phyloP scores from a whole-genome alignment of 2,113 vertebrate genomes.

The Myotis lucifugus region DNA sequence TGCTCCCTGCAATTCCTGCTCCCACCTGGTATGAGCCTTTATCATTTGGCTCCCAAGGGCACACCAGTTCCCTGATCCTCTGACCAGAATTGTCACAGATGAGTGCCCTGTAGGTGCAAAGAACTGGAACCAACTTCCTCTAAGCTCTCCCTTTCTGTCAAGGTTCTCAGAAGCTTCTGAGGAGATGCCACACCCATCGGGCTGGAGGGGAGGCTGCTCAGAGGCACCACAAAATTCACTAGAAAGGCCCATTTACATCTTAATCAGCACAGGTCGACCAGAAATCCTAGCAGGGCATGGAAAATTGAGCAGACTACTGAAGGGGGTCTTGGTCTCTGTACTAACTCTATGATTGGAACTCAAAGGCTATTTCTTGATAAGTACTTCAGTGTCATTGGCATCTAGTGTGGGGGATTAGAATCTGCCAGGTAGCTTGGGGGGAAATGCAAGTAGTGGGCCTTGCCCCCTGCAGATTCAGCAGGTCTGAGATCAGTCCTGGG shows the following conservation, averaged over 20 bases:
- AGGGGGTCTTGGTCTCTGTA: not conserved
- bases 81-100: not conserved
- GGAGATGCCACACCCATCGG: not conserved
- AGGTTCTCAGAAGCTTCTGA: not conserved
- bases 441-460: not conserved
- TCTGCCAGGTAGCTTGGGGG: not conserved
- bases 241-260: not conserved
- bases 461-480: not conserved
- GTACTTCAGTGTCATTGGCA: not conserved
- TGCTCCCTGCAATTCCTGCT: not conserved
- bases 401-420: not conserved
- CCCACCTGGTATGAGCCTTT: not conserved
- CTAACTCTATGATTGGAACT: not conserved
- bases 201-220: not conserved
- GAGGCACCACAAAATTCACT: too few species aligned
- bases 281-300: not conserved
- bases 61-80: not conserved
- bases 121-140: not conserved
- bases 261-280: not conserved
- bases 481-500: not conserved
- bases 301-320: not conserved
- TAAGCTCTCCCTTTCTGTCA: not conserved
- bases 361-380: not conserved
- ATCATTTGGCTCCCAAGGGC: not conserved
- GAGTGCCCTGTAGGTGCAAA: conserved; percentile 24